Conservation (phyloP, 2,797 vertebrate species). For the Pipistrellus pipistrellus region DNA sequence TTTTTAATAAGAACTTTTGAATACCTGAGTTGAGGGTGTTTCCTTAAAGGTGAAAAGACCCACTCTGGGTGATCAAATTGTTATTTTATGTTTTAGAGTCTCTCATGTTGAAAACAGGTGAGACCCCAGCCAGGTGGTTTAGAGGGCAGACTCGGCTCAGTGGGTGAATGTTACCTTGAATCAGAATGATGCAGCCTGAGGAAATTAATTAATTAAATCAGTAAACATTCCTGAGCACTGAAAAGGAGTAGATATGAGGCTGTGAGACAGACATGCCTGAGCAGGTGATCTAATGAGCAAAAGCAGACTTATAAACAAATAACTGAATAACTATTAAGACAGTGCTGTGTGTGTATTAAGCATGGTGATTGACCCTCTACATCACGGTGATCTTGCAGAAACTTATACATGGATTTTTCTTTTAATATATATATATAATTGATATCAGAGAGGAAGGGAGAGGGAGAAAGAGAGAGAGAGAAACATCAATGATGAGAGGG, state of each 20-base stretch:
- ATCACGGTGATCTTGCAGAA: neutral
- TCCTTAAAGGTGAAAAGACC: conserved; percentile 5
- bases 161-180: neutral
- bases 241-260: neutral
- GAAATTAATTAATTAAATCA: neutral
- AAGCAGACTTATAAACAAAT: neutral
- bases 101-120: neutral
- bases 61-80: neutral
- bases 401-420: neutral
- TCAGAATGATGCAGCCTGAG: neutral
- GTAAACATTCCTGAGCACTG: neutral
- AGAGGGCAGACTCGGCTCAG: neutral
- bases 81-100: neutral
- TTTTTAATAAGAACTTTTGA: neutral
- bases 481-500: too few relatives aligned
- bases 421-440: too few relatives aligned
- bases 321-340: rapidly evolving
- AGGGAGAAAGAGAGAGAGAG: too few relatives aligned
- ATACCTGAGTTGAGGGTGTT: neutral
- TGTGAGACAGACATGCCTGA: neutral
- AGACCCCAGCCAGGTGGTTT: neutral
- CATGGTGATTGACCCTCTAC: neutral
- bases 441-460: too few relatives aligned
- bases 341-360: too few relatives aligned
- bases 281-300: neutral